A percentile compares a stretch with the other conserved stretches of the same genome.
These are phyloP conservation scores for Callorhinus ursinus DNA, from an alignment of 2,113 vertebrate genomes.

Conservation along the genomic window DNA sequence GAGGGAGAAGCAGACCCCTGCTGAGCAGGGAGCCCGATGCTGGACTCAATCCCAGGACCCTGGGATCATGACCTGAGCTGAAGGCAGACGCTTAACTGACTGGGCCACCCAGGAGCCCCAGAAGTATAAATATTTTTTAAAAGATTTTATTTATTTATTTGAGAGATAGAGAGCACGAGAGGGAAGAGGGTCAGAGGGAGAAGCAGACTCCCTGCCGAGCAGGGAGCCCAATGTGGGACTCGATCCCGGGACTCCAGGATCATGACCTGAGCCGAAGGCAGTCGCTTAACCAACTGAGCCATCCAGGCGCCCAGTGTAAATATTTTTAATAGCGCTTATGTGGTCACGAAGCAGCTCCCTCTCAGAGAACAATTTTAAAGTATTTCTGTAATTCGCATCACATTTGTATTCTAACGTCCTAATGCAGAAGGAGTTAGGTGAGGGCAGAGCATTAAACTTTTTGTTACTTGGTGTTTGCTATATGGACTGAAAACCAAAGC, in stretches of 20 bases:
- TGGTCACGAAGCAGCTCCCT: background rate
- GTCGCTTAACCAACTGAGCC: background rate
- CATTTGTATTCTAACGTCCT: slow-evolving; percentile 2
- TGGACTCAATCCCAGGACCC: too few relatives aligned
- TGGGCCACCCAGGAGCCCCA: background rate
- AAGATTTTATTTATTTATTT: background rate
- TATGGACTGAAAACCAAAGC: background rate
- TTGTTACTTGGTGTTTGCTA: background rate
- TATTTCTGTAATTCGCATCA: background rate
- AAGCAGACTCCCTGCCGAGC: background rate
- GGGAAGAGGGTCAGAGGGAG: background rate
- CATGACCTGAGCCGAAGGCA: background rate
- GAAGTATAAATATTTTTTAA: background rate
- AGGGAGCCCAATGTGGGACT: background rate
- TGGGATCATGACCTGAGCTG: too few relatives aligned
- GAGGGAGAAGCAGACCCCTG: too few relatives aligned
- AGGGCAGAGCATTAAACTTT: background rate
- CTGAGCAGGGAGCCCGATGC: too few relatives aligned
- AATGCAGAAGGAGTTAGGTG: background rate
- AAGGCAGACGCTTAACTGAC: too few relatives aligned
- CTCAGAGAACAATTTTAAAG: background rate
- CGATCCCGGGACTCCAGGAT: background rate
- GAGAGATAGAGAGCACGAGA: background rate
- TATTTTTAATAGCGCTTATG: background rate
- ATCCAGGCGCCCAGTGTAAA: background rate